Conservation (phyloP, 2,888 invertebrate genomes). For the Nymphalis polychloros region DNA sequence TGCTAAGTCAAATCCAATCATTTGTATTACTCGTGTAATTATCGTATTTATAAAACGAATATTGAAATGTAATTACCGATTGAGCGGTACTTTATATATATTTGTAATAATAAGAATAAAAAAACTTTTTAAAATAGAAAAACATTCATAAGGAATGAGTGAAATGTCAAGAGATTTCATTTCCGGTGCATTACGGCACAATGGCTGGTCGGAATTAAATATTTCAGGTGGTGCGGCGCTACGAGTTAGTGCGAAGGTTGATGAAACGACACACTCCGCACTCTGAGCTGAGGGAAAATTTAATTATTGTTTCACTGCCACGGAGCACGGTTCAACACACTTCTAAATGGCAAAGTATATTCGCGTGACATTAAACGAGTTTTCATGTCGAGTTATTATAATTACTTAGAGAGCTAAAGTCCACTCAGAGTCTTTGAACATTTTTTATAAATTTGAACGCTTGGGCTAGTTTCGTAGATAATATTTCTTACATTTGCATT, state of each 20-base stretch:
- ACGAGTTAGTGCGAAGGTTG: constrained; percentile 69
- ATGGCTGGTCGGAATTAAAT: constrained; percentile 68
- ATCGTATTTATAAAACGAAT: neutral
- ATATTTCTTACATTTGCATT: too few relatives aligned
- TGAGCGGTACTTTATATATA: neutral
- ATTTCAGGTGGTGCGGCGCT: constrained; percentile 69
- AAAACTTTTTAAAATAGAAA: neutral
- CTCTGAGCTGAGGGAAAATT: constrained; percentile 70
- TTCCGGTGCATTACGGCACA: constrained; percentile 67
- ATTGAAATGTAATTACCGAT: neutral
- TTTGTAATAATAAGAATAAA: neutral
- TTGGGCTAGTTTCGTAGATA: too few relatives aligned
- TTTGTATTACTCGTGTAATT: neutral
- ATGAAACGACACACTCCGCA: constrained; percentile 72
- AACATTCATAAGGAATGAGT: constrained; percentile 41
- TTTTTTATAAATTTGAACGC: neutral
- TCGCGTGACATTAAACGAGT: constrained; percentile 70
- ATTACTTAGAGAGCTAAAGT: constrained; percentile 49
- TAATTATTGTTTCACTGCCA: constrained; percentile 74
- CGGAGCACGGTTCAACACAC: constrained; percentile 68
- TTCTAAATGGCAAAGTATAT: constrained; percentile 70
- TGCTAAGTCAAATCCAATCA: neutral
- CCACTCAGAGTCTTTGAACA: constrained; percentile 8
- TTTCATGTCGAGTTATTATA: constrained; percentile 66
- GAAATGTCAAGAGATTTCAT: constrained; percentile 60